These are phyloP conservation scores for Tiaroga cobitis DNA, from an alignment of 2,797 vertebrate genomes.

Conservation along the genomic window DNA sequence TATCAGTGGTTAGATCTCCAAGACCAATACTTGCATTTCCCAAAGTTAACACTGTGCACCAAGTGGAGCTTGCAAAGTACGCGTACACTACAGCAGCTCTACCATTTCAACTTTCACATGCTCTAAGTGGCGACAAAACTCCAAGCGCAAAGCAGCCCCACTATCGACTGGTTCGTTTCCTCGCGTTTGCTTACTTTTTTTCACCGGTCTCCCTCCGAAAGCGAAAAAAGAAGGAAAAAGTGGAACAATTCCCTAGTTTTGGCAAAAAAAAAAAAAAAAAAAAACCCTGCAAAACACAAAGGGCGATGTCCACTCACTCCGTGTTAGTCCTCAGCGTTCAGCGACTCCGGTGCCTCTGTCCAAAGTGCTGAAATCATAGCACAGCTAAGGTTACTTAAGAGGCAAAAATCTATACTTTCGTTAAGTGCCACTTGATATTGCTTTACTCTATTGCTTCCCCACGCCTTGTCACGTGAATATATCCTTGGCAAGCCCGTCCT, in stretches of 20 bases:
- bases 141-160: constrained; percentile 75
- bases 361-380: constrained; percentile 91
- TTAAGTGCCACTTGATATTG: constrained; percentile 86
- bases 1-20: constrained; percentile 91
- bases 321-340: constrained; percentile 78
- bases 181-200: constrained; percentile 64
- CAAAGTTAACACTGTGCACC: constrained; percentile 92
- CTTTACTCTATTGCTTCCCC: constrained; percentile 82
- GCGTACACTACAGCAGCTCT: constrained; percentile 81
- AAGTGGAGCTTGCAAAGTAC: constrained; percentile 80
- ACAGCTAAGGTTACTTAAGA: constrained; percentile 78
- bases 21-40: constrained; percentile 94
- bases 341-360: constrained; percentile 89
- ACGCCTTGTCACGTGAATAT: constrained; percentile 89
- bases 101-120: constrained; percentile 88
- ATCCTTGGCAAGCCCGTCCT: constrained; percentile 84
- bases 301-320: constrained; percentile 80
- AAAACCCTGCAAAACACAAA: constrained; percentile 68
- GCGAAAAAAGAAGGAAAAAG: constrained; percentile 74
- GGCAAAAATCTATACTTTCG: constrained; percentile 82
- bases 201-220: constrained; percentile 69
- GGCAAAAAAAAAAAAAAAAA: constrained; percentile 56
- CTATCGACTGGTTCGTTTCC: constrained; percentile 61
- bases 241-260: constrained; percentile 74
- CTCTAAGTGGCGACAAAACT: constrained; percentile 81